phyloP scores from a whole-genome alignment of 2,888 invertebrate species.

The Athetis lepigone region DNA sequence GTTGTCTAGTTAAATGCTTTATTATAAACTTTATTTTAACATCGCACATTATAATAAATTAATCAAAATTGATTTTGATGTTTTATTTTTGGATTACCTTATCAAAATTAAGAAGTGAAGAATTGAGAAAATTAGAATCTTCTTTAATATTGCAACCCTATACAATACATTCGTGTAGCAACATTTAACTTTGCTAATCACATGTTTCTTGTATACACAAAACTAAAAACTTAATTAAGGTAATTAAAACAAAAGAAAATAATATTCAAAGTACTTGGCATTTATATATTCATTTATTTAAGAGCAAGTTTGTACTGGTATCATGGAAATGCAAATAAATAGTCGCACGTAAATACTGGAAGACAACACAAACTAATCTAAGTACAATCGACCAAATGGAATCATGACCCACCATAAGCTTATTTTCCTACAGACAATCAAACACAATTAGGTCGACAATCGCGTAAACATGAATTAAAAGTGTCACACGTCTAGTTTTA shows the following conservation, averaged over 20 bases:
- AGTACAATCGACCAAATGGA: conserved; percentile 3
- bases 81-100: conserved; percentile 67
- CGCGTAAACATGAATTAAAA: too few species aligned
- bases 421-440: too few species aligned
- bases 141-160: too few species aligned
- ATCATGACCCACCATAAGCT: too few species aligned
- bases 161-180: too few species aligned
- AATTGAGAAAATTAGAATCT: too few species aligned
- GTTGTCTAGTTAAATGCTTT: conserved; percentile 86
- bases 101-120: conserved; percentile 25
- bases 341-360: conserved; percentile 64
- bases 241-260: conserved; percentile 41
- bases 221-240: neutral
- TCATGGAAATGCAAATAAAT: conserved; percentile 71
- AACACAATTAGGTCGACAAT: too few species aligned
- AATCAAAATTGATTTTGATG: conserved; percentile 84
- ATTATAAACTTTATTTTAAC: conserved; percentile 90
- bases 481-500: too few species aligned
- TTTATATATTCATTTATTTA: conserved; percentile 62
- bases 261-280: conserved; percentile 38
- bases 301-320: conserved; percentile 76
- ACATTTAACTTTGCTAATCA: neutral
- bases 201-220: too few species aligned
- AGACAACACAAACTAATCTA: conserved; percentile 64
- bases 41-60: conserved; percentile 91